Conservation (phyloP, 2,113 vertebrate genomes). For the Maccullochella peelii region DNA sequence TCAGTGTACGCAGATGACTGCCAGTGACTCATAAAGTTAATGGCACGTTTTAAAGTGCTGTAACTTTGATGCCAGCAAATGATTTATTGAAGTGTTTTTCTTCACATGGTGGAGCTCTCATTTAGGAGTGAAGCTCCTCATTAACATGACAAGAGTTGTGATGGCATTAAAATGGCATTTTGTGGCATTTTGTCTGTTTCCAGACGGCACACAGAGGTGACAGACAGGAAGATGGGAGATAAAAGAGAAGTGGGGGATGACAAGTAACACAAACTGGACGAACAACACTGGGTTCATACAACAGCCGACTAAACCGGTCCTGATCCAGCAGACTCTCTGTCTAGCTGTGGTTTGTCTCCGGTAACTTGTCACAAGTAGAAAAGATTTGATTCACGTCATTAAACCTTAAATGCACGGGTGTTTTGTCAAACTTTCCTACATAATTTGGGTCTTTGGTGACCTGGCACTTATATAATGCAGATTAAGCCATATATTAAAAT, state of each 20-base stretch:
- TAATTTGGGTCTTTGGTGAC: too few relatives aligned
- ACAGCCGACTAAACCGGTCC: not conserved
- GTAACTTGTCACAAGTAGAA: not conserved
- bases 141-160: not conserved
- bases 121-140: not conserved
- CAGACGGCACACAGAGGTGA: not conserved
- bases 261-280: not conserved
- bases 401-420: not conserved
- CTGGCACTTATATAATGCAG: too few relatives aligned
- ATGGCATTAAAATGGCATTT: constrained; percentile 13
- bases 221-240: not conserved
- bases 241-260: not conserved
- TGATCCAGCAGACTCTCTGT: not conserved
- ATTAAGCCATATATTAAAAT: too few relatives aligned
- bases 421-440: too few relatives aligned
- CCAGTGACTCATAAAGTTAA: not conserved
- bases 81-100: not conserved
- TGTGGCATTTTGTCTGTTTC: not conserved
- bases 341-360: not conserved
- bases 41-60: not conserved
- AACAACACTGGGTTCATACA: not conserved
- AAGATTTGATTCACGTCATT: not conserved
- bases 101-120: not conserved
- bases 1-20: not conserved
- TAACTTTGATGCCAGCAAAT: too few relatives aligned